Conservation (phyloP, 2,888 invertebrate genomes). For the Drosophila mulleri region DNA sequence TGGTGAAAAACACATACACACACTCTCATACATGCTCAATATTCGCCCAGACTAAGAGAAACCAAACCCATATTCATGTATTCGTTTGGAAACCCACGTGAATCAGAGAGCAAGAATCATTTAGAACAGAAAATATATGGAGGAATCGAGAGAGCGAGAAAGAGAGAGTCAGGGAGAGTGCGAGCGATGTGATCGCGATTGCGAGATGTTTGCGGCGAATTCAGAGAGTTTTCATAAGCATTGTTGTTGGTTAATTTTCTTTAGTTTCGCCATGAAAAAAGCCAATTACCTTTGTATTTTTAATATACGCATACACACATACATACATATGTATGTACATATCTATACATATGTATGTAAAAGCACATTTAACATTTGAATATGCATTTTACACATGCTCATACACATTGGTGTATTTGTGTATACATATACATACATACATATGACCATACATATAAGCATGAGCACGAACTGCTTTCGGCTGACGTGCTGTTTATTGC, state of each 20-base stretch:
- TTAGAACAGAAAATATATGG: slow-evolving; percentile 55
- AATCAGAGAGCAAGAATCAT: slow-evolving; percentile 66
- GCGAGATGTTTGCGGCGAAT: slow-evolving; percentile 67
- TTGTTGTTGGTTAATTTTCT: slow-evolving; percentile 61
- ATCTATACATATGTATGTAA: too few species aligned
- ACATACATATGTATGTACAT: too few species aligned
- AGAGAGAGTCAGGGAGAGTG: slow-evolving; percentile 23
- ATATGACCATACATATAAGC: slow-evolving; percentile 10
- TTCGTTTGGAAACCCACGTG: slow-evolving; percentile 70
- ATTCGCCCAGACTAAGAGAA: slow-evolving; percentile 46
- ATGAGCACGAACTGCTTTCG: slow-evolving; percentile 30
- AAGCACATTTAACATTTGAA: slow-evolving; percentile 6
- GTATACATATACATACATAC: neutral
- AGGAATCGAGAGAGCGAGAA: slow-evolving; percentile 9
- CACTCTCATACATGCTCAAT: slow-evolving; percentile 3
- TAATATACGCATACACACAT: neutral
- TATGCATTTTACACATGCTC: slow-evolving; percentile 7
- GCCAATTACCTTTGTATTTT: slow-evolving; percentile 47
- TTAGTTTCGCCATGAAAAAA: slow-evolving; percentile 64
- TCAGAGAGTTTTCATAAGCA: slow-evolving; percentile 64
- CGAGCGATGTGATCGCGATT: slow-evolving; percentile 56
- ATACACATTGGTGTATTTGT: slow-evolving; percentile 20
- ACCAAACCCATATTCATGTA: slow-evolving; percentile 50
- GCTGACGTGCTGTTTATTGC: slow-evolving; percentile 45
- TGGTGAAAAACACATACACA: slow-evolving; percentile 46